Evolutionary conservation across 2,797 vertebrate species (phyloP), one percentile per base, ranked within the genome.

Genomic region (Centropyge bicolor): DNA sequence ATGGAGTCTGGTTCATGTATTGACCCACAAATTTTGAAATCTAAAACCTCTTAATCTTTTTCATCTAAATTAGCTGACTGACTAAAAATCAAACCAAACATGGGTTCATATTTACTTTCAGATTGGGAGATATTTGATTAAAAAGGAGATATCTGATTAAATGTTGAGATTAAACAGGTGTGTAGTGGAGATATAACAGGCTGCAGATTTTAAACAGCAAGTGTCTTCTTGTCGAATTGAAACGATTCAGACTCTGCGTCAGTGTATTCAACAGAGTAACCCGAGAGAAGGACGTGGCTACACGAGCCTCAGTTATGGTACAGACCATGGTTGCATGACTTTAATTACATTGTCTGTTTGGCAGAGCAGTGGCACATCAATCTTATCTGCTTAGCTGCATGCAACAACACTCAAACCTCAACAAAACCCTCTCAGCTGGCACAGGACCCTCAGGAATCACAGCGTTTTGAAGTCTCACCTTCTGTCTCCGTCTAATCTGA

Each of bases 341-440:
- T 92, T 92, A 93, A 92, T 93, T 90, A 91, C 71, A 89, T 87
- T 91, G 85, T 90, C 85, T 86, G 88, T 92, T 89, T 91, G 87
- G 89, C 81, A 74, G 88, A 88, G 89, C 83, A 60, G 79, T 64
- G 77, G 72, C 78, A 90, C 90, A 90, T 90, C 92, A 90, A 89
- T 92, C 89, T 89, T 89, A 86, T 91, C 91, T 89, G 82, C 76
- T 87, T 83, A 86, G 80, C 86, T 84, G 82, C 78, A 82, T 87
- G 85, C 73, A 88, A 79, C 88, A 89, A 80, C 71, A 67, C 70
- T 66, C 70, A 78, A 84, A 86, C 69, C 86, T 74, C 79, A 57
- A 85, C 67, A 72, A 70, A 74, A 91, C 19, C 43, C 82, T 77
- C 78, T 84, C 75, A 70, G 63, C 84, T 85, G 81, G 75, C 83